Evolutionary conservation across 2,888 invertebrate genomes (phyloP).

Genomic region (Lobophora halterata): DNA sequence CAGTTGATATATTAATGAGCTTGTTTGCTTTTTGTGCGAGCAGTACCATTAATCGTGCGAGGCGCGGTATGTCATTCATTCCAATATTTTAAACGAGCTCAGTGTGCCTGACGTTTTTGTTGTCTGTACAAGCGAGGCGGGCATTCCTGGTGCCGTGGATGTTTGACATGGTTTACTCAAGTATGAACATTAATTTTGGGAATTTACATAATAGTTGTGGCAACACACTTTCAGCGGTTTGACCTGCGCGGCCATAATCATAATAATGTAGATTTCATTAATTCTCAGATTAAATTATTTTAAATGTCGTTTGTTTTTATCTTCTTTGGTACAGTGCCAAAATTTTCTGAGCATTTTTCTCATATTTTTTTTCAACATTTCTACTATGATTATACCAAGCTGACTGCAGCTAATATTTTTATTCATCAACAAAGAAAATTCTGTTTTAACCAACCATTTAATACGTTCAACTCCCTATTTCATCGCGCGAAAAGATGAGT

Average conservation of each 20-base stretch:
- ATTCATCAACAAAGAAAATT: too few relatives aligned
- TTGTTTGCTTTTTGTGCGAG: constrained; percentile 74
- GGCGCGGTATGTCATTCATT: constrained; percentile 80
- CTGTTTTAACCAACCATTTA: too few relatives aligned
- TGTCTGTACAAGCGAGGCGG: constrained; percentile 68
- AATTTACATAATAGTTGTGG: constrained; percentile 17
- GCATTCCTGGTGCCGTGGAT: constrained; percentile 59
- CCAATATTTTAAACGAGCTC: constrained; percentile 77
- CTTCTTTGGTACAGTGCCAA: too few relatives aligned
- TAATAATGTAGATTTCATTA: constrained; percentile 1
- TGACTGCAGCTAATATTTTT: too few relatives aligned
- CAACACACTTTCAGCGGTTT: constrained; percentile 9
- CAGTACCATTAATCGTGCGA: constrained; percentile 75
- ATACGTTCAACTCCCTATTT: too few relatives aligned
- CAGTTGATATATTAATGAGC: constrained; percentile 81
- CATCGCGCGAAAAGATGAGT: too few relatives aligned
- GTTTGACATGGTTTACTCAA: constrained; percentile 40
- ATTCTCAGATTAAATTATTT: background rate
- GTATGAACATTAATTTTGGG: constrained; percentile 31
- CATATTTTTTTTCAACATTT: too few relatives aligned
- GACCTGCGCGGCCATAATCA: constrained; percentile 3
- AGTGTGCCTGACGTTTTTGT: constrained; percentile 69
- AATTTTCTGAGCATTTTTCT: too few relatives aligned
- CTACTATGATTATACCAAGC: too few relatives aligned
- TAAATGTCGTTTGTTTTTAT: too few relatives aligned